These are phyloP conservation scores for Ichneumoninae sp. DNA, from an alignment of 2,888 invertebrate genomes.

Conservation along the genomic window DNA sequence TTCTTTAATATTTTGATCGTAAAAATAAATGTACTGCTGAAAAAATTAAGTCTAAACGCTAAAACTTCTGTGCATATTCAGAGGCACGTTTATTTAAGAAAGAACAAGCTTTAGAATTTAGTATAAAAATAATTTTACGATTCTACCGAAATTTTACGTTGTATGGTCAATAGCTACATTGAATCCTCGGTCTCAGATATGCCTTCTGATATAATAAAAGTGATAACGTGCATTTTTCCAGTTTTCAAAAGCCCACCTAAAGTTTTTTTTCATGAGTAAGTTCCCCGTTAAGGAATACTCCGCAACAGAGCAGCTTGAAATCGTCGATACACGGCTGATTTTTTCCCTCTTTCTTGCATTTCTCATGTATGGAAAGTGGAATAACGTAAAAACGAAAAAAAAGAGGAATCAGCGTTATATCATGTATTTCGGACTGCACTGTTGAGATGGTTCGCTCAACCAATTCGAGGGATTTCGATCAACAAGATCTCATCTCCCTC, in stretches of 20 bases:
- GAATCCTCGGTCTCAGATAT: neutral
- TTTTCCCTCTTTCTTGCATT: neutral
- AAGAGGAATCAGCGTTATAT: neutral
- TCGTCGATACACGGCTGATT: neutral
- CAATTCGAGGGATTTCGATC: neutral
- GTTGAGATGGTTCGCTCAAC: slow-evolving; percentile 8
- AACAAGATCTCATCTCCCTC: neutral
- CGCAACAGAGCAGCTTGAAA: neutral
- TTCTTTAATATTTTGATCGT: neutral
- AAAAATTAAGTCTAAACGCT: neutral
- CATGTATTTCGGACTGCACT: neutral
- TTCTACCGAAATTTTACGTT: neutral
- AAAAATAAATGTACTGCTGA: neutral
- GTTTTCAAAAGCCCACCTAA: neutral
- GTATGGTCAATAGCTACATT: neutral
- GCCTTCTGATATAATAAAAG: neutral
- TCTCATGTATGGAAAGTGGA: neutral
- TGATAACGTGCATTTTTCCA: neutral
- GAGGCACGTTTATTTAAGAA: neutral
- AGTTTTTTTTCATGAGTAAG: neutral
- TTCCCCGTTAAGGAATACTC: neutral
- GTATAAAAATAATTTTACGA: neutral
- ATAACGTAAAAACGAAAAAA: neutral
- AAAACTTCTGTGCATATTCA: neutral
- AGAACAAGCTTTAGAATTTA: neutral